A percentile compares a stretch with the other conserved stretches of the same genome.
Conservation (phyloP, 53 echinoderm and acorn worm genomes). For the Pentamera pediparva region DNA sequence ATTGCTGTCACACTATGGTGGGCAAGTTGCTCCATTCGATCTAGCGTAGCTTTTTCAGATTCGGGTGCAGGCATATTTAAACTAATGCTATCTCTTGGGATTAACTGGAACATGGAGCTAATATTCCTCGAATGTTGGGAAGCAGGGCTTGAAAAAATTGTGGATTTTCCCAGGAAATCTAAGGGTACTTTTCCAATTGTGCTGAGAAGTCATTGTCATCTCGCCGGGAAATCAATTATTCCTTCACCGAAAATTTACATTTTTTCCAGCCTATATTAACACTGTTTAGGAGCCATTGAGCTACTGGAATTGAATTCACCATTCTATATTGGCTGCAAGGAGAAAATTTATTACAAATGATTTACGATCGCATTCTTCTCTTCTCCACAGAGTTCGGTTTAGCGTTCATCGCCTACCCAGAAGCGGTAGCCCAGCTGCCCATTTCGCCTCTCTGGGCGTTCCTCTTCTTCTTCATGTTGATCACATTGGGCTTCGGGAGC, state of each 20-base stretch:
- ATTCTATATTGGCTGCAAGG: neutral
- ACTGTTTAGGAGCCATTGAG: neutral
- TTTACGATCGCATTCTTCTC: neutral
- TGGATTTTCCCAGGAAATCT: too few relatives aligned
- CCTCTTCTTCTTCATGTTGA: constrained; percentile 93
- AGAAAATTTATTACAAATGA: neutral
- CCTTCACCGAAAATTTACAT: neutral
- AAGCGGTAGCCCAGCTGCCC: constrained; percentile 82
- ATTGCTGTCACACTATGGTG: too few relatives aligned
- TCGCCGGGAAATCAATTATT: too few relatives aligned
- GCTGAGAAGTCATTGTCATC: too few relatives aligned
- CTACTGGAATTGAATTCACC: neutral
- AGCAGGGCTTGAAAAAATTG: too few relatives aligned
- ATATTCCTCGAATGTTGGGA: too few relatives aligned
- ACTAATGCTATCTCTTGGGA: too few relatives aligned
- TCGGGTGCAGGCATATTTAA: too few relatives aligned
- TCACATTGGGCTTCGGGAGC: constrained; percentile 86
- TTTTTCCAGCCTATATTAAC: neutral
- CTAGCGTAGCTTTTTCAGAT: too few relatives aligned
- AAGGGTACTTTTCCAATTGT: too few relatives aligned
- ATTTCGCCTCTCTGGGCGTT: constrained; percentile 91
- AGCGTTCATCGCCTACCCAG: constrained; percentile 96
- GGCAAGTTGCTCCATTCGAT: too few relatives aligned
- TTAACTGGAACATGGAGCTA: too few relatives aligned
- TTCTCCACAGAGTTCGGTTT: constrained; percentile 73